Evolutionary conservation across 2,888 invertebrate species (phyloP).

Genomic region (Conistra vaccinii): DNA sequence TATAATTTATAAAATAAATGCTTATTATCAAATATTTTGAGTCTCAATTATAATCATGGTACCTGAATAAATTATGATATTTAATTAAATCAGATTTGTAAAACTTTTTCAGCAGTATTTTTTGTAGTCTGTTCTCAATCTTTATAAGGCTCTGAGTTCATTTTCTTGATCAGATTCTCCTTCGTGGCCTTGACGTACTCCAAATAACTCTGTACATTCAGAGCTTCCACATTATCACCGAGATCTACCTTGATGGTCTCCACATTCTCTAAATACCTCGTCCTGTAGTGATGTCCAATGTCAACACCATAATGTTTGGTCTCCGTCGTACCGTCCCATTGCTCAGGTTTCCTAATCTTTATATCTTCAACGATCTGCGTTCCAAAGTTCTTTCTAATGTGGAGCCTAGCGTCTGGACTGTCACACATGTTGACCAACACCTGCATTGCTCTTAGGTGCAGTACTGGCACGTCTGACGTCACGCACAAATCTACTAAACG

Average conservation of each 20-base stretch:
- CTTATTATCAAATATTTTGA: constrained; percentile 62
- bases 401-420: constrained; percentile 80
- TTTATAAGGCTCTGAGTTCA: constrained; percentile 73
- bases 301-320: constrained; percentile 77
- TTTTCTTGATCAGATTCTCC: constrained; percentile 75
- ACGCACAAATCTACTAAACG: constrained; percentile 74
- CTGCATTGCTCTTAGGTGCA: constrained; percentile 81
- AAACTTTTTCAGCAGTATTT: neutral
- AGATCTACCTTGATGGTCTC: constrained; percentile 82
- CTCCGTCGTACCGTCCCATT: constrained; percentile 85
- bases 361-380: constrained; percentile 68
- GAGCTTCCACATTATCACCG: constrained; percentile 75
- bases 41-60: constrained; percentile 29
- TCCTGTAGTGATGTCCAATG: constrained; percentile 82
- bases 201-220: constrained; percentile 83
- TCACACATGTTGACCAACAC: constrained; percentile 84
- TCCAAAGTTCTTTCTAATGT: constrained; percentile 77
- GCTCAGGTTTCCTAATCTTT: constrained; percentile 77
- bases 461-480: constrained; percentile 72
- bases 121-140: neutral
- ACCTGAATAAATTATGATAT: neutral
- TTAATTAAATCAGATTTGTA: neutral
- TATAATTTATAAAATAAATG: constrained; percentile 73
- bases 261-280: constrained; percentile 78
- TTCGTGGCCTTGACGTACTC: constrained; percentile 74